Evolutionary conservation across 2,113 vertebrate genomes (phyloP), one percentile per base, ranked within the genome.

Genomic region (Anguilla japonica): DNA sequence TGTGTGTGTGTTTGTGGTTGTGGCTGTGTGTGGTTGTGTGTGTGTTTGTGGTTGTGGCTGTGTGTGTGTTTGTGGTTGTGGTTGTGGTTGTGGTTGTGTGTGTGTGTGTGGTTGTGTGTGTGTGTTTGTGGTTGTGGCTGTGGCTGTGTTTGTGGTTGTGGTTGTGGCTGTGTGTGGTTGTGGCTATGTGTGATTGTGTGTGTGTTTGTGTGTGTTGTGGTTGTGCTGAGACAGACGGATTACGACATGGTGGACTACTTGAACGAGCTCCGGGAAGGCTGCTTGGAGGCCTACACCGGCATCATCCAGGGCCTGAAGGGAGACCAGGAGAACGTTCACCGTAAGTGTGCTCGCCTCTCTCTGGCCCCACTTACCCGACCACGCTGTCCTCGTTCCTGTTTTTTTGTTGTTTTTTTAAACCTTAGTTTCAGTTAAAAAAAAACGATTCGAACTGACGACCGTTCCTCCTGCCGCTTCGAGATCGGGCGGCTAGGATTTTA

Each of bases 191-290:
- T n/a, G n/a, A 53, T 14, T 34, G 34, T n/a, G n/a, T n/a, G n/a
- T n/a, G n/a, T n/a, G n/a, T n/a, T n/a, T n/a, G n/a, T n/a, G 34
- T 34, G 0, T n/a, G n/a, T n/a, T n/a, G n/a, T n/a, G n/a, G n/a
- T n/a, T 53, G 50, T 53, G 50, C 1, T 53, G 34, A 34, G 91
- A 1, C 93, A 99, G 98, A 98, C 97, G 0, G 98, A 99, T 94
- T 99, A 98, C 16, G 98, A 99, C 94, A 99, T 99, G 98, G 98
- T 99, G 95, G 98, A 99, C 93, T 99, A 99, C 93, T 94, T 99
- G 94, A 99, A 99, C 2, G 98, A 99, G 92, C 90, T 99, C 92
- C 91, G 98, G 89, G 98, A 99, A 93, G 97, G 98, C 88, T 99
- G 98, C 84, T 95, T 99, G 95, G 98, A 99, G 91, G 98, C 98